Conservation (phyloP, 2,888 invertebrate species). For the Plagodis dolabraria region DNA sequence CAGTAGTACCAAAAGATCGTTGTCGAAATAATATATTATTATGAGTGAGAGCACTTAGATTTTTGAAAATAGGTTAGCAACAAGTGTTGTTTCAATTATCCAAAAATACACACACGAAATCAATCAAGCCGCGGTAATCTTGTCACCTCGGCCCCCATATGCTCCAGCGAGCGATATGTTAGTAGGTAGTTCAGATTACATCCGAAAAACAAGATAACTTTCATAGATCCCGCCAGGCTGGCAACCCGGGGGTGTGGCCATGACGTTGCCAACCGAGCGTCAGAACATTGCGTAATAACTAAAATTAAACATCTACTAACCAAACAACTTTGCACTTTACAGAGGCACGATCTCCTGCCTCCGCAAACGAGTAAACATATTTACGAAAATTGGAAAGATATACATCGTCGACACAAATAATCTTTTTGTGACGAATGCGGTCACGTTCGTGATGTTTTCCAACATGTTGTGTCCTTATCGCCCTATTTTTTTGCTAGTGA, state of each 20-base stretch:
- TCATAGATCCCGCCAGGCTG: slow-evolving; percentile 42
- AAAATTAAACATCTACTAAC: slow-evolving; percentile 41
- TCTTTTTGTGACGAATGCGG: slow-evolving; percentile 10
- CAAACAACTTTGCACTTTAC: slow-evolving; percentile 25
- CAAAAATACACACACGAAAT: slow-evolving; percentile 19
- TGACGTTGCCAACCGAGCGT: slow-evolving; percentile 60
- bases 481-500: slow-evolving; percentile 26
- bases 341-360: slow-evolving; percentile 26
- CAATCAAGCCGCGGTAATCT: slow-evolving; percentile 31
- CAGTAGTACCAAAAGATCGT: background rate
- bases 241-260: slow-evolving; percentile 73
- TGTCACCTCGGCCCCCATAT: slow-evolving; percentile 14
- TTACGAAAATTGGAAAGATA: slow-evolving; percentile 32
- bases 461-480: slow-evolving; percentile 17
- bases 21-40: background rate
- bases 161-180: slow-evolving; percentile 9
- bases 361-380: slow-evolving; percentile 17
- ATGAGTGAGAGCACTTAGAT: slow-evolving; percentile 7
- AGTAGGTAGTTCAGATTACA: slow-evolving; percentile 34
- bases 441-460: slow-evolving; percentile 28
- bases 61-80: slow-evolving; percentile 12
- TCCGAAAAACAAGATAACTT: slow-evolving; percentile 46
- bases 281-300: slow-evolving; percentile 53
- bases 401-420: slow-evolving; percentile 21
- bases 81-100: slow-evolving; percentile 3